These are phyloP conservation scores for Aspidapion aeneum DNA, from an alignment of 2,888 invertebrate species.

Conservation along the genomic window DNA sequence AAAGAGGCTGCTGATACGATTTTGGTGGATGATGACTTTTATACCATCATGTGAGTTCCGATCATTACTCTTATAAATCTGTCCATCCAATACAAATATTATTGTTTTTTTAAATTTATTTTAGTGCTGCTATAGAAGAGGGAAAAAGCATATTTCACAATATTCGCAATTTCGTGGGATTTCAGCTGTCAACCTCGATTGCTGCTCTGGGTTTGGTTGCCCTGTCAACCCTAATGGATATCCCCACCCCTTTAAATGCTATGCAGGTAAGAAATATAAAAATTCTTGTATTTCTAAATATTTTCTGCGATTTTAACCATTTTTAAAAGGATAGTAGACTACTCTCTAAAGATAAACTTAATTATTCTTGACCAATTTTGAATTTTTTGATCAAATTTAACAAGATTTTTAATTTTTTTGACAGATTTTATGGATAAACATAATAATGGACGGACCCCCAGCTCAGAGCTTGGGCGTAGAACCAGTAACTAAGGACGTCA, in stretches of 20 bases:
- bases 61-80: no score
- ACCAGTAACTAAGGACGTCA: conserved; percentile 96
- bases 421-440: conserved; percentile 96
- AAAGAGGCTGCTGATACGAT: conserved; percentile 99
- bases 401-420: neutral
- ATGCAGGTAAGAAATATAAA: conserved; percentile 88
- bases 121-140: conserved; percentile 88
- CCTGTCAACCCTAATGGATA: conserved; percentile 91
- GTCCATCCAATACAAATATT: no score
- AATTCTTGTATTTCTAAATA: no score
- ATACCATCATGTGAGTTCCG: conserved; percentile 93
- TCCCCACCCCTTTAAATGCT: conserved; percentile 97
- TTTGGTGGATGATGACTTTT: conserved; percentile 95
- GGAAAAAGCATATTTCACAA: conserved; percentile 99
- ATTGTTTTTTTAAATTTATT: neutral
- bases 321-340: no score
- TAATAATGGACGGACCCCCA: conserved; percentile 97
- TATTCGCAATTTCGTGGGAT: conserved; percentile 98
- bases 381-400: no score
- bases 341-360: no score
- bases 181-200: conserved; percentile 97
- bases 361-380: no score
- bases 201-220: conserved; percentile 96
- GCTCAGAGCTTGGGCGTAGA: conserved; percentile 92
- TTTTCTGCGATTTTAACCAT: no score